A percentile compares a stretch with the other conserved stretches of the same genome.
Conservation (phyloP, 2,888 invertebrate genomes). For the Phytoseiulus persimilis region DNA sequence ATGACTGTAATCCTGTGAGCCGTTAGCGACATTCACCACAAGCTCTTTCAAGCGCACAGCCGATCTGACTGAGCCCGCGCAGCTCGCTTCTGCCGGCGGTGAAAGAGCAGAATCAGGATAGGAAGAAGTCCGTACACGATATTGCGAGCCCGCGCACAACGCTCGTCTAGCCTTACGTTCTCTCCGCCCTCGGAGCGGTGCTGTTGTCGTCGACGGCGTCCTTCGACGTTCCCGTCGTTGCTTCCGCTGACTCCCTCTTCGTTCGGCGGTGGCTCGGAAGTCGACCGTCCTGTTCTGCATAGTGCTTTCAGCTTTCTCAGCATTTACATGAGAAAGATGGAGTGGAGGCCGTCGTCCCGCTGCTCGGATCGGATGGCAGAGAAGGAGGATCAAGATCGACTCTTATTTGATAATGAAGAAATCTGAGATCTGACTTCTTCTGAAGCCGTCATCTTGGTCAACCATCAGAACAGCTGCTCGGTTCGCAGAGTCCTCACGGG, state of each 20-base stretch:
- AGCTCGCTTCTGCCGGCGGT: too few relatives aligned
- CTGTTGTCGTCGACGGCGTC: not conserved
- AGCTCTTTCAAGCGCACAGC: too few relatives aligned
- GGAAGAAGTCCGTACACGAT: not conserved
- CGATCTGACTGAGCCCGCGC: too few relatives aligned
- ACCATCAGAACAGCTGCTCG: too few relatives aligned
- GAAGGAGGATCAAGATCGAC: not conserved
- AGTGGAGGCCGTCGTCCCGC: not conserved
- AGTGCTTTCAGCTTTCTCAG: not conserved
- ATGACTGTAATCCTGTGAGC: too few relatives aligned
- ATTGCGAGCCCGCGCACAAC: not conserved
- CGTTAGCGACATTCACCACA: too few relatives aligned
- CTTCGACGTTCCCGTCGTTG: not conserved
- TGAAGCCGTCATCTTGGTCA: not conserved
- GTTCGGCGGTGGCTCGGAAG: not conserved
- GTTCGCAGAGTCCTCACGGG: too few relatives aligned
- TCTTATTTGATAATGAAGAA: conserved; percentile 39
- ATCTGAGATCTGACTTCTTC: conserved; percentile 17
- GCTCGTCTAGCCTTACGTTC: not conserved
- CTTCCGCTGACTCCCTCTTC: not conserved
- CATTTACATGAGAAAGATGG: not conserved
- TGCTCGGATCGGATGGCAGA: not conserved
- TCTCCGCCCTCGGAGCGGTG: not conserved
- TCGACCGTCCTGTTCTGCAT: not conserved
- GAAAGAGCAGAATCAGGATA: not conserved